A percentile compares a stretch with the other conserved stretches of the same genome.
Evolutionary conservation across 2,888 invertebrate genomes (phyloP).

Genomic region (Capitulum mitella): DNA sequence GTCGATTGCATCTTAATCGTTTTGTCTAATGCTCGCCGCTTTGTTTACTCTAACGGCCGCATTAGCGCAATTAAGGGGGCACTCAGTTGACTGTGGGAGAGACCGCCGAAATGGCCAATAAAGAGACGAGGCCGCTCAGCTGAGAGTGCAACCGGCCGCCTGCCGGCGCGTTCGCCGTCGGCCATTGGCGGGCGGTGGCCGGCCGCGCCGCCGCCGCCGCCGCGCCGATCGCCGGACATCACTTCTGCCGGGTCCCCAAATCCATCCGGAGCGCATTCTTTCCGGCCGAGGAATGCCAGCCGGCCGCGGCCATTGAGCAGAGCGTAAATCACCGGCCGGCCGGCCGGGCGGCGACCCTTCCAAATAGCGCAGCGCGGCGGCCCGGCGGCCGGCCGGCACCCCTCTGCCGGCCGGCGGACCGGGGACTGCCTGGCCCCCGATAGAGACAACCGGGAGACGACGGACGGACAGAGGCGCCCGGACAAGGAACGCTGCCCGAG

Average conservation of each 20-base stretch:
- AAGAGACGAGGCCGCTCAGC: not conserved
- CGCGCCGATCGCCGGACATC: not conserved
- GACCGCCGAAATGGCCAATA: not conserved
- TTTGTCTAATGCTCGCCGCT: not conserved
- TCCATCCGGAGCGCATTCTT: slow-evolving; percentile 8
- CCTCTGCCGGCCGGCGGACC: not conserved
- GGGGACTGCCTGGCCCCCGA: not conserved
- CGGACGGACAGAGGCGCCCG: no score
- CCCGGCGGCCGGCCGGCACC: slow-evolving; percentile 14
- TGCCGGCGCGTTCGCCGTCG: not conserved
- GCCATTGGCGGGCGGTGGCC: no score
- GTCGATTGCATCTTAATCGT: slow-evolving; percentile 15
- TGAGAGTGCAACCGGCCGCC: not conserved
- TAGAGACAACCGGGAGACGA: no score
- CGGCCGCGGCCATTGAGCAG: not conserved
- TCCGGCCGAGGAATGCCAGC: not conserved
- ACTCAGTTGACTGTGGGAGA: not conserved
- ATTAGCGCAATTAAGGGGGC: not conserved
- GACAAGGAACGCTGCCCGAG: no score
- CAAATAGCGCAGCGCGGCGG: not conserved
- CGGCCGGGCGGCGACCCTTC: not conserved
- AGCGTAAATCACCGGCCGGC: slow-evolving; percentile 5
- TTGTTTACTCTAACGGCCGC: slow-evolving; percentile 3
- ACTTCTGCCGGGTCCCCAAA: not conserved
- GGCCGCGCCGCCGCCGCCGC: not conserved